A percentile compares a stretch with the other conserved stretches of the same genome.
These are phyloP conservation scores for Muscina levida DNA, from an alignment of 2,888 invertebrate species.

Conservation along the genomic window DNA sequence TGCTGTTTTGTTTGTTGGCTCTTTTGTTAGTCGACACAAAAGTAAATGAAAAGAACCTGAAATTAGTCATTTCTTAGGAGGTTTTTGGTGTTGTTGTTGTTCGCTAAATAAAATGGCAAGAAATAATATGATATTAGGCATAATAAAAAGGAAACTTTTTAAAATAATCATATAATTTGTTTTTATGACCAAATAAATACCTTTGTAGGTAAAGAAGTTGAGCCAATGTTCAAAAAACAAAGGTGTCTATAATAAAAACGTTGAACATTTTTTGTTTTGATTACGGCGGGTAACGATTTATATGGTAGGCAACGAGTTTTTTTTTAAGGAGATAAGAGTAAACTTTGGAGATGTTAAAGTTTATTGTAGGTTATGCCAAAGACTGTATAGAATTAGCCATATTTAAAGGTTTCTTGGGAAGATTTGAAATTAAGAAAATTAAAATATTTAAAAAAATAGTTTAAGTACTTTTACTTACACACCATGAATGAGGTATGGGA, in stretches of 20 bases:
- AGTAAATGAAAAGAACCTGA: slow-evolving; percentile 14
- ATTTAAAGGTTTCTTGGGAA: too few relatives aligned
- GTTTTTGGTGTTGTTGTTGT: background rate
- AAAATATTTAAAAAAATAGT: too few relatives aligned
- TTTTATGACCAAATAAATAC: slow-evolving; percentile 31
- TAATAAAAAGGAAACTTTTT: slow-evolving; percentile 28
- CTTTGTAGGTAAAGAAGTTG: slow-evolving; percentile 1
- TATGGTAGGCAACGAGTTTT: background rate
- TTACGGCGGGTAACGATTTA: background rate
- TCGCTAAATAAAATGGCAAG: slow-evolving; percentile 14
- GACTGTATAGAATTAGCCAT: too few relatives aligned
- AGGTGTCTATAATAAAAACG: too few relatives aligned
- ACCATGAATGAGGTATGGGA: too few relatives aligned
- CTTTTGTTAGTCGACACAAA: slow-evolving; percentile 5
- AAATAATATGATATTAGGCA: slow-evolving; percentile 33
- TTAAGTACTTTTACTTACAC: too few relatives aligned
- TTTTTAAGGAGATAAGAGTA: too few relatives aligned
- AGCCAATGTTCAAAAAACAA: too few relatives aligned
- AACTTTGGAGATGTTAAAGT: too few relatives aligned
- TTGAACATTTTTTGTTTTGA: background rate
- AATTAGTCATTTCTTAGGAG: slow-evolving; percentile 4
- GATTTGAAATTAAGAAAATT: too few relatives aligned
- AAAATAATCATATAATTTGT: slow-evolving; percentile 36
- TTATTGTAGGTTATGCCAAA: too few relatives aligned
- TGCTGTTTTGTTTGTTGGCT: slow-evolving; percentile 9